A percentile compares a stretch with the other conserved stretches of the same genome.
phyloP scores from a whole-genome alignment of 2,113 vertebrate species.

The Amphiprion percula region DNA sequence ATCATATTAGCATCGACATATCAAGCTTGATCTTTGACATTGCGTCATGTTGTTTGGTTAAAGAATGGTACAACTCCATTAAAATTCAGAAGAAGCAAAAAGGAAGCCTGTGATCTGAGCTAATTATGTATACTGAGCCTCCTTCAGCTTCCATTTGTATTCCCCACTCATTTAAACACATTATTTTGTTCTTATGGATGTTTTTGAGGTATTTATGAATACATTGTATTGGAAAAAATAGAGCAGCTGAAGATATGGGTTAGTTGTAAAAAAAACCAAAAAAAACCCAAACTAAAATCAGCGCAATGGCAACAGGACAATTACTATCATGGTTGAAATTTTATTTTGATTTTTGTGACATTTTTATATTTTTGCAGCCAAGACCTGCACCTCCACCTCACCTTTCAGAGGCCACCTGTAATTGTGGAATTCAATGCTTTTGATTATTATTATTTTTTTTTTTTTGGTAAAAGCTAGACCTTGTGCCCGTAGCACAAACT shows the following conservation, averaged over 20 bases:
- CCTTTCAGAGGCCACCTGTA: background rate
- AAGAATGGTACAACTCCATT: constrained; percentile 11
- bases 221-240: background rate
- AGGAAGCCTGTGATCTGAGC: constrained; percentile 15
- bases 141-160: constrained; percentile 16
- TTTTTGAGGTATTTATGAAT: background rate
- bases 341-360: background rate
- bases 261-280: background rate
- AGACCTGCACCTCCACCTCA: background rate
- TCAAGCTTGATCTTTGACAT: constrained; percentile 3
- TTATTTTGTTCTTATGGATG: background rate
- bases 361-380: background rate
- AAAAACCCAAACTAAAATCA: background rate
- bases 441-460: background rate
- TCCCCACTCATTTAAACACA: background rate
- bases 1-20: constrained; percentile 65
- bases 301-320: background rate
- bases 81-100: constrained; percentile 11
- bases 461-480: background rate
- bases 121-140: constrained; percentile 4
- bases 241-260: background rate
- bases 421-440: background rate
- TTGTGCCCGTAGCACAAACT: background rate
- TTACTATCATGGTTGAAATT: background rate
- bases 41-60: constrained; percentile 14